Evolutionary conservation across 1,140 invertebrate species (phyloP), one percentile per base, ranked within the genome.

Genomic region (Lepidostoma basale): DNA sequence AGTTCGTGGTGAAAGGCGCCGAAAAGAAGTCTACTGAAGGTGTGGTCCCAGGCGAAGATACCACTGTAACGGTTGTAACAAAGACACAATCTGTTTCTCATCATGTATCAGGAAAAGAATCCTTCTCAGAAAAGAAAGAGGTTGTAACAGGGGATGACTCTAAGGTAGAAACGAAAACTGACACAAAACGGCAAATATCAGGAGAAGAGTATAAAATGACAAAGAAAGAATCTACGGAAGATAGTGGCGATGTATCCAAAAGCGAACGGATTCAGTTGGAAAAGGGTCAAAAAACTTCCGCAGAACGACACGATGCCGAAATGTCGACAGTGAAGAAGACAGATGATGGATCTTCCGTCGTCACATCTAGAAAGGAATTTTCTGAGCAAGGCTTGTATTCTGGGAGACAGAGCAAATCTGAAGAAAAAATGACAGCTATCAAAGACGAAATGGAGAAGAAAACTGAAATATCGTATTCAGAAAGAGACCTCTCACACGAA

Each of bases 391-490:
- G 81, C 3, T 73, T 83, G 16, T 83, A 83, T 60, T 76, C 77
- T 28, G 82, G 82, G 25, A 75, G 82, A 67, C 81, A 84, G 74
- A 82, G 79, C 12, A 83, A 83, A 74, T 84, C 82, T 23, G 82
- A 84, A 75, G 82, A 84, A 74, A 79, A 75, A 74, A 83, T 84
- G 81, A 82, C 81, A 14, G 78, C 81, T 12, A 67, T 84, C 1
- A 82, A 80, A 76, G 82, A 84, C 70, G 82, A 84, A 67, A 70
- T 81, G 14, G 81, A 79, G 60, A 84, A 81, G 70, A 82, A 80
- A 74, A 75, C 79, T 58, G 82, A 84, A 75, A 75, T 84, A 2
- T 83, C 82, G 75, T 82, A 82, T 49, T 84, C 82, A 0, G 82
- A 84, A 76, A 74, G 82, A 72, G 82, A 84, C 70, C 66, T 83